A percentile compares a stretch with the other conserved stretches of the same genome.
Evolutionary conservation across 1,140 invertebrate genomes (phyloP).

Genomic region (Drosophila rhopaloa): DNA sequence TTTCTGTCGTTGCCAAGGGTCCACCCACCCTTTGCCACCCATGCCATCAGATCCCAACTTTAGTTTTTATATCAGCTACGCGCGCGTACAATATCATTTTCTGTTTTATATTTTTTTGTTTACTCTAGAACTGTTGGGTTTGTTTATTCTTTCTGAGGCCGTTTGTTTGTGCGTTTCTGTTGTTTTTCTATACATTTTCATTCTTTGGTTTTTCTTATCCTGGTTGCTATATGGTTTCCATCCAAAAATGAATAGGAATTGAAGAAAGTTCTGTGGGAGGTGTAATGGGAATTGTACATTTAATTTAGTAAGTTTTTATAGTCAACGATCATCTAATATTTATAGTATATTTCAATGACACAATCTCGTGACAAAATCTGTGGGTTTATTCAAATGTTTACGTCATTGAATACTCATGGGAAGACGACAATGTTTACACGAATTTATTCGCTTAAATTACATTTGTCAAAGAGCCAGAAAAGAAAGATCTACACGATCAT

Average conservation of each 20-base stretch:
- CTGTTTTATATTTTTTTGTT: constrained; percentile 49
- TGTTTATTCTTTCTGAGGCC: constrained; percentile 66
- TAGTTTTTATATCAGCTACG: constrained; percentile 49
- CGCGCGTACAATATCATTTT: constrained; percentile 66
- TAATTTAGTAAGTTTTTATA: constrained; percentile 8
- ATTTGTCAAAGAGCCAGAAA: constrained; percentile 49
- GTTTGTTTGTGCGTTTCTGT: constrained; percentile 24
- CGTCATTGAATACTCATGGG: constrained; percentile 37
- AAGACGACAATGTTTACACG: constrained; percentile 42
- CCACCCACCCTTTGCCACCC: background rate
- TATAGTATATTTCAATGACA: constrained; percentile 23
- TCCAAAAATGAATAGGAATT: background rate
- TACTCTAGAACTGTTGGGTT: constrained; percentile 60
- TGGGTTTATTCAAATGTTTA: constrained; percentile 35
- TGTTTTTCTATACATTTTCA: constrained; percentile 6
- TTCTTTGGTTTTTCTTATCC: constrained; percentile 21
- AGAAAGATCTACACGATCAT: constrained; percentile 42
- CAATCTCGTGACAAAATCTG: constrained; percentile 42
- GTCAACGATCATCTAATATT: constrained; percentile 1
- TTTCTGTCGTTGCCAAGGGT: constrained; percentile 5
- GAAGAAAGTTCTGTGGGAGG: background rate
- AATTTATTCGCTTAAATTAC: constrained; percentile 52
- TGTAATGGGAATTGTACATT: constrained; percentile 2
- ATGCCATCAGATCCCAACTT: constrained; percentile 2
- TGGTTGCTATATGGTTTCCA: constrained; percentile 22